Base-by-base conservation (phyloP, 2,888 invertebrate species). In the Brenthis ino region DNA sequence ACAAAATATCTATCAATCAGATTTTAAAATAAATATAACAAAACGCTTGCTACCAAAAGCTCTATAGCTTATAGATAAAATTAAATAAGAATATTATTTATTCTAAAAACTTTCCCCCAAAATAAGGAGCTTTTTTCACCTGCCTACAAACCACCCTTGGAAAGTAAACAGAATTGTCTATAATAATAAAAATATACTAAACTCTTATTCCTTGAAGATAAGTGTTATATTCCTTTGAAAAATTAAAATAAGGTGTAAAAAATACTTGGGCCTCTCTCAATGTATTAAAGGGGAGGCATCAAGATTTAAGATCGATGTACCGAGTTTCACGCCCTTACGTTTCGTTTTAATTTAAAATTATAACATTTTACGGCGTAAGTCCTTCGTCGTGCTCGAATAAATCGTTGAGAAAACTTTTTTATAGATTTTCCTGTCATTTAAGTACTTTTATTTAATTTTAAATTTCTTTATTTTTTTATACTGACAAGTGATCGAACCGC, bases 141-240 rank as follows among this genome's bases (percentile, higher is more conserved):
- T 85, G 82, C 78, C 83, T 79, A 84, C 82, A 84, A 84, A 81
- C 77, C 75, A 77, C 78, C 79, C 80, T 82, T 84, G 79, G 77
- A 63, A 64, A 58, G 37, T 43, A 43, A 43, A 37, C 68, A 72
- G 70, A 67, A 68, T 72, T 70, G 73, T 73, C 70, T 70, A 72
- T 72, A 53, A 50, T 55, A 48, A 47, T 33, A 8, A 57, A 57
- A 61, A 6, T 12, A 13, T 3, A 54, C 8, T 24, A 54, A 11
- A 37, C 24, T 33, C 53, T 51, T 68, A 56, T 55, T 14, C 0
- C 37, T 11, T 28, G 16, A 2, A 1, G 8, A 64, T 65, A 72
- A 71, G 55, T 69, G 28, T 60, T 28, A 67, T 51, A 69, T 68
- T 72, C 12, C 33, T 58, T 47, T 67, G 57, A 28, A 63, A 57